Percentiles rank a stretch among this genome's conserved stretches.
phyloP scores from a whole-genome alignment of 1,140 invertebrate genomes.

The Chironomus tepperi region DNA sequence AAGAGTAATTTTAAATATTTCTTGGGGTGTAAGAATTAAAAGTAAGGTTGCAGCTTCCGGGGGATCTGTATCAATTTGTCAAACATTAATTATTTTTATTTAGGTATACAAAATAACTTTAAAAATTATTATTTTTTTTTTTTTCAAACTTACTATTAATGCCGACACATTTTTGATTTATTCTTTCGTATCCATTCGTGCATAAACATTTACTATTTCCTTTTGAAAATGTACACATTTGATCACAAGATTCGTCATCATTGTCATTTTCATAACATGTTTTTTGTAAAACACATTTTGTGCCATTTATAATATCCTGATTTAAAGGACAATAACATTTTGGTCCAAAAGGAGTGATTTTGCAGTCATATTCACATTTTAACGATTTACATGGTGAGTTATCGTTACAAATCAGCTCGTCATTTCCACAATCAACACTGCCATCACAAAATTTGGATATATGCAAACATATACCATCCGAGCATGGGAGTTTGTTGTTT shows the following conservation, averaged over 20 bases:
- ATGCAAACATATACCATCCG: slow-evolving; percentile 61
- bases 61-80: slow-evolving; percentile 30
- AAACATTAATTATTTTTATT: no score
- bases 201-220: slow-evolving; percentile 69
- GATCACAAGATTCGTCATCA: slow-evolving; percentile 63
- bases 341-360: slow-evolving; percentile 53
- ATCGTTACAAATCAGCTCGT: slow-evolving; percentile 45
- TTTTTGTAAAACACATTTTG: slow-evolving; percentile 25
- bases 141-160: slow-evolving; percentile 52
- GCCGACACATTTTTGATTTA: slow-evolving; percentile 49
- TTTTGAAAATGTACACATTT: slow-evolving; percentile 62
- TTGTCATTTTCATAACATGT: not conserved
- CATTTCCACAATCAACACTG: slow-evolving; percentile 61
- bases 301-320: slow-evolving; percentile 42
- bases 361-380: slow-evolving; percentile 58
- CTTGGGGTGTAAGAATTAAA: slow-evolving; percentile 30
- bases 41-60: slow-evolving; percentile 32
- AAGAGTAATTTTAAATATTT: slow-evolving; percentile 27
- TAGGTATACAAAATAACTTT: no score
- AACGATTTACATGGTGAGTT: slow-evolving; percentile 44
- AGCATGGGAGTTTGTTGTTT: slow-evolving; percentile 54
- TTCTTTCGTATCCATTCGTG: slow-evolving; percentile 58
- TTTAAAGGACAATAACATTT: slow-evolving; percentile 67
- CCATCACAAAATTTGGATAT: slow-evolving; percentile 70
- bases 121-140: not conserved